phyloP scores from a whole-genome alignment of 1,140 invertebrate genomes.

The Scaptomyza pallida region DNA sequence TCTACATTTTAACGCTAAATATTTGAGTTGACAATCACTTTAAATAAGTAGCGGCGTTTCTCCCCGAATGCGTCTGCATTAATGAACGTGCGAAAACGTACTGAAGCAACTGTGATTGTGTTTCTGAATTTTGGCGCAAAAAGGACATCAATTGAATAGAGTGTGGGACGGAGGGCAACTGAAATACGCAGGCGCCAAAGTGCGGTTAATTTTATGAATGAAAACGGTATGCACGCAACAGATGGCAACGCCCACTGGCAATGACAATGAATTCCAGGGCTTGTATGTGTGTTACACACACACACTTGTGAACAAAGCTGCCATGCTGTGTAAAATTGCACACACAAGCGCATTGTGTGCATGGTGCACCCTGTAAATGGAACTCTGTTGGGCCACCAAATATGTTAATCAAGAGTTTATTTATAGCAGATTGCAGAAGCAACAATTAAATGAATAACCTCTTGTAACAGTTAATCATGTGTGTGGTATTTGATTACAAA shows the following conservation, averaged over 20 bases:
- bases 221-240: conserved; percentile 60
- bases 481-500: too few relatives aligned
- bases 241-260: conserved; percentile 40
- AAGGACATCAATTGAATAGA: conserved; percentile 12
- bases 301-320: background rate
- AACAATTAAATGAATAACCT: too few relatives aligned
- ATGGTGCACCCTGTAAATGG: conserved; percentile 1
- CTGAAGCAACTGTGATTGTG: conserved; percentile 64
- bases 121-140: conserved; percentile 71
- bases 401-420: too few relatives aligned
- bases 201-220: conserved; percentile 63
- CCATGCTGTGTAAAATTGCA: background rate
- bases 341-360: background rate
- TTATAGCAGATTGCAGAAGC: too few relatives aligned
- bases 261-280: conserved; percentile 30
- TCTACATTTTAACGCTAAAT: conserved; percentile 9
- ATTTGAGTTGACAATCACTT: conserved; percentile 19
- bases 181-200: conserved; percentile 54
- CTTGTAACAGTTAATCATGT: too few relatives aligned
- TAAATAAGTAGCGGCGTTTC: background rate
- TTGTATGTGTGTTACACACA: background rate
- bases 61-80: conserved; percentile 32
- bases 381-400: too few relatives aligned
- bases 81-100: conserved; percentile 67
- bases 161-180: background rate